These are phyloP conservation scores for Neosilurus mollespiculum DNA, from an alignment of 2,797 vertebrate genomes.

Conservation along the genomic window DNA sequence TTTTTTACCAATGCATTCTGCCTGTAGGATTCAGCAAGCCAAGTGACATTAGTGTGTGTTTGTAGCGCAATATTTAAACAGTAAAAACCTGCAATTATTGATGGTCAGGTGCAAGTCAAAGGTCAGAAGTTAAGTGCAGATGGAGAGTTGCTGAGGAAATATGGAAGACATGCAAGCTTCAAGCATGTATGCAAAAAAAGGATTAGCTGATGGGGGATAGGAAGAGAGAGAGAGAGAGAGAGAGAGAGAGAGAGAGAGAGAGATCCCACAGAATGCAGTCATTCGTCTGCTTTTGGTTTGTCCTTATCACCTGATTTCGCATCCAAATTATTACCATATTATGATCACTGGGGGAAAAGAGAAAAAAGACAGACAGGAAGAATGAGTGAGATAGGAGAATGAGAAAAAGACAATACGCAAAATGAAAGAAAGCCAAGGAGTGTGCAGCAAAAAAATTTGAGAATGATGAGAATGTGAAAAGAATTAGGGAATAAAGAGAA, in stretches of 20 bases:
- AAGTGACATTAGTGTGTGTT: not conserved
- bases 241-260: not conserved
- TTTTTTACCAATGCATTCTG: not conserved
- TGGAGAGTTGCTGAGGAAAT: slow-evolving; percentile 7
- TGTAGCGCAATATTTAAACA: not conserved
- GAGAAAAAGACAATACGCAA: not conserved
- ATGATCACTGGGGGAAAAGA: too few species aligned
- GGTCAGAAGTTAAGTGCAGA: not conserved
- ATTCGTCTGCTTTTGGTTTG: not conserved
- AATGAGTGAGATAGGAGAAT: not conserved
- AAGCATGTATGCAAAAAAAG: not conserved
- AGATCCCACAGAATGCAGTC: not conserved
- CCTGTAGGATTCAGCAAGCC: not conserved
- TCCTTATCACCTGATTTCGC: not conserved
- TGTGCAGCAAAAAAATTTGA: not conserved
- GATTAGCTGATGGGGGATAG: not conserved
- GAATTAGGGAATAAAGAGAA: not conserved
- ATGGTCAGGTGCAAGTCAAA: not conserved
- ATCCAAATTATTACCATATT: not conserved
- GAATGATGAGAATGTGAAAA: not conserved
- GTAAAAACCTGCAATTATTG: not conserved
- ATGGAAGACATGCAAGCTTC: slow-evolving; percentile 3
- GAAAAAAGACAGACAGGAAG: not conserved
- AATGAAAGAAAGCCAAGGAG: not conserved
- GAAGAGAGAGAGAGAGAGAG: not conserved